Evolutionary conservation across 2,888 invertebrate species (phyloP).

Genomic region (Amaurobius ferox): DNA sequence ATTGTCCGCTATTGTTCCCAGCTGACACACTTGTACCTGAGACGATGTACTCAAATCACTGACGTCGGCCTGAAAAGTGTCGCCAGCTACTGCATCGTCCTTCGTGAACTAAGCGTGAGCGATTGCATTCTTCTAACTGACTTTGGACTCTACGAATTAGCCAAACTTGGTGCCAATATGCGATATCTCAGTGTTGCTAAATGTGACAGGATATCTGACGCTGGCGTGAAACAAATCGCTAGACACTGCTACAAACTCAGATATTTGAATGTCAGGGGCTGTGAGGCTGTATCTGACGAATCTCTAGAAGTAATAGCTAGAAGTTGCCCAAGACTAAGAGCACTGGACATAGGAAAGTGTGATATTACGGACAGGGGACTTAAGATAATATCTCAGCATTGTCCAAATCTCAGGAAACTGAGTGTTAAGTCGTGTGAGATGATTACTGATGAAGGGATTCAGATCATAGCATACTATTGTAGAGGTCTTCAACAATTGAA

Average conservation of each 20-base stretch:
- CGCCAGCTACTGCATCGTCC: constrained; percentile 89
- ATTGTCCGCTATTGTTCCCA: constrained; percentile 92
- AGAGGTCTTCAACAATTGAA: constrained; percentile 92
- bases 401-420: constrained; percentile 82
- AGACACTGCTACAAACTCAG: constrained; percentile 89
- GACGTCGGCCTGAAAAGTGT: constrained; percentile 94
- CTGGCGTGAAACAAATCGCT: constrained; percentile 90
- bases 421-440: constrained; percentile 88
- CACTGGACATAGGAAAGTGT: constrained; percentile 94
- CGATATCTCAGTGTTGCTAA: constrained; percentile 97
- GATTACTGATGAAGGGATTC: constrained; percentile 91
- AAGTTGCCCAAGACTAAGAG: constrained; percentile 89
- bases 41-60: constrained; percentile 91
- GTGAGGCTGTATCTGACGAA: constrained; percentile 94
- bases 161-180: constrained; percentile 89
- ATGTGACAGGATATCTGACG: constrained; percentile 90
- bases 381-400: constrained; percentile 82
- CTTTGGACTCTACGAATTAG: constrained; percentile 92
- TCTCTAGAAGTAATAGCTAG: constrained; percentile 90
- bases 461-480: constrained; percentile 92
- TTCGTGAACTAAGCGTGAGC: constrained; percentile 89
- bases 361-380: constrained; percentile 92
- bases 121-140: constrained; percentile 88
- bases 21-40: constrained; percentile 89
- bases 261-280: constrained; percentile 93